These are phyloP conservation scores for Rapana venosa DNA, from an alignment of 2,888 invertebrate species.

Conservation along the genomic window DNA sequence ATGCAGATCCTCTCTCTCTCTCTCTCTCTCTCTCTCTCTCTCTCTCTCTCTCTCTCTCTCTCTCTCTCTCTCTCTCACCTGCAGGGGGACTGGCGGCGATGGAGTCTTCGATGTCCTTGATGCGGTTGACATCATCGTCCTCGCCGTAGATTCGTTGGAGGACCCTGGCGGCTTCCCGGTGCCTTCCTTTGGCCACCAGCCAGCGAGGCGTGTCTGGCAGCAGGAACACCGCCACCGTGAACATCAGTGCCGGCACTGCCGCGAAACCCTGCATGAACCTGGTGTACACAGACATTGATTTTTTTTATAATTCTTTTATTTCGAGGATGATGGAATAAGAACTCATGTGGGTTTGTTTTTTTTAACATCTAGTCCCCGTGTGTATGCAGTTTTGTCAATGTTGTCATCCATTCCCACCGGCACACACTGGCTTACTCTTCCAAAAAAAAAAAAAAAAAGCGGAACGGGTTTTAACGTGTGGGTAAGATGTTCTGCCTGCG, in stretches of 20 bases:
- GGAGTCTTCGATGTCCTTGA: neutral
- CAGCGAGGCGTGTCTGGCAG: neutral
- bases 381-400: too few species aligned
- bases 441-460: too few species aligned
- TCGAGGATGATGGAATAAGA: too few species aligned
- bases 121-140: neutral
- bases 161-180: neutral
- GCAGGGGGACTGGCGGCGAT: neutral
- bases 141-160: neutral
- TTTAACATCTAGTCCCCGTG: too few species aligned
- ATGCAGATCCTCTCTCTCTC: too few species aligned
- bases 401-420: too few species aligned
- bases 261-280: neutral
- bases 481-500: too few species aligned
- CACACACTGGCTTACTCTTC: too few species aligned
- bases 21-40: neutral
- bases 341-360: too few species aligned
- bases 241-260: neutral
- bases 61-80: neutral
- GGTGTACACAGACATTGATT: too few species aligned
- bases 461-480: too few species aligned
- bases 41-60: slow-evolving; percentile 6
- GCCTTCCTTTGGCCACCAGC: neutral
- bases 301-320: too few species aligned
- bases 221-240: neutral